A percentile compares a stretch with the other conserved stretches of the same genome.
Conservation (phyloP, 2,113 vertebrate genomes). For the Rattus rattus region DNA sequence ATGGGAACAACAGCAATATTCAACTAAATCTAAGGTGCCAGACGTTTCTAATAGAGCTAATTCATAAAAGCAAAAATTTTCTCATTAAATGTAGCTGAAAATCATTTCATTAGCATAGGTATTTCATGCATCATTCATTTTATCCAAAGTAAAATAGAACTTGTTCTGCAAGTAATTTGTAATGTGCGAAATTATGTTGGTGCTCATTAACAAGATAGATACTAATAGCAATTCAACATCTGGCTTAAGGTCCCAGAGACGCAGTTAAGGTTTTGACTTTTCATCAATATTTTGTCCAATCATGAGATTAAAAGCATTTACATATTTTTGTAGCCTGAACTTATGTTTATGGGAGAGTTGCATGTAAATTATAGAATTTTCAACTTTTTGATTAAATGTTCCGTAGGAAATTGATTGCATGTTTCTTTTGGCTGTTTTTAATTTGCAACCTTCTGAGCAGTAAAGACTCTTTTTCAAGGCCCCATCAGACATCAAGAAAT, state of each 20-base stretch:
- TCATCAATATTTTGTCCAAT: not conserved
- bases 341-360: not conserved
- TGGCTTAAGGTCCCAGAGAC: constrained; percentile 23
- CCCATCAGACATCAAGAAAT: not conserved
- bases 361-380: not conserved
- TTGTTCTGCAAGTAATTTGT: constrained; percentile 18
- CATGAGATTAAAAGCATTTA: not conserved
- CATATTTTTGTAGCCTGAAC: constrained; percentile 17
- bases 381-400: not conserved
- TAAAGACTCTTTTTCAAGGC: not conserved
- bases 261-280: constrained; percentile 12
- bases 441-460: not conserved
- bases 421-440: not conserved
- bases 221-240: constrained; percentile 10
- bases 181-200: constrained; percentile 43
- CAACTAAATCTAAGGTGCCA: constrained; percentile 24
- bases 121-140: constrained; percentile 41
- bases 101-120: constrained; percentile 49
- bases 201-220: constrained; percentile 57
- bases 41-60: not conserved
- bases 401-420: not conserved
- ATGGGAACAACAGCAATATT: not conserved
- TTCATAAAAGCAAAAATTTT: constrained; percentile 53
- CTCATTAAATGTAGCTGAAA: constrained; percentile 62
- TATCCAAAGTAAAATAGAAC: constrained; percentile 37